Evolutionary conservation across 2,113 vertebrate species (phyloP).

Genomic region (Cryptoleucopteryx plumbea): DNA sequence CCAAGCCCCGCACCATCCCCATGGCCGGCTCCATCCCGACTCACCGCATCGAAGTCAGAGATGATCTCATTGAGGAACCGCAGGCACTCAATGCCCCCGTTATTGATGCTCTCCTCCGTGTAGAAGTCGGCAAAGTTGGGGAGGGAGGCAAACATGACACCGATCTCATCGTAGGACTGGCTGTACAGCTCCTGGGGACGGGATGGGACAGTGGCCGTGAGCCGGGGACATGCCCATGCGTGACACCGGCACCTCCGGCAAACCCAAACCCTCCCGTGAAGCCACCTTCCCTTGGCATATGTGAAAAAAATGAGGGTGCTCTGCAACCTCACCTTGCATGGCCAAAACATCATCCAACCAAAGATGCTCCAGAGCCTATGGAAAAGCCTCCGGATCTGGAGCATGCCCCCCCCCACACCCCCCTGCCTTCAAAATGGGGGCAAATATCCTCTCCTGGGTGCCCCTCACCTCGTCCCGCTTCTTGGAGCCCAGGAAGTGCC

Average conservation of each 20-base stretch:
- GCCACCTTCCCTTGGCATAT: not conserved
- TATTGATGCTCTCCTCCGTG: constrained; percentile 97
- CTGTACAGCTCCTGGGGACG: constrained; percentile 88
- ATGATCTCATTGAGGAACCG: constrained; percentile 98
- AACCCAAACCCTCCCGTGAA: not conserved
- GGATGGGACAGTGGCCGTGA: not conserved
- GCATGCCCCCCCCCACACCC: rapidly evolving
- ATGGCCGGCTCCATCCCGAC: not conserved
- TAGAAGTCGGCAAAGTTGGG: constrained; percentile 98
- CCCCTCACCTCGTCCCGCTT: constrained; percentile 87
- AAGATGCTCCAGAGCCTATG: not conserved
- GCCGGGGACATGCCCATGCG: rapidly evolving
- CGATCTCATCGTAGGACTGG: constrained; percentile 94
- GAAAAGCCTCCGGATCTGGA: not conserved
- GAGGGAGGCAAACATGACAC: constrained; percentile 98
- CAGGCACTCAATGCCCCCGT: constrained; percentile 93
- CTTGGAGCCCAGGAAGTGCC: constrained; percentile 92
- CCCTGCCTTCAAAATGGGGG: rapidly evolving
- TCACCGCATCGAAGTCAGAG: constrained; percentile 95
- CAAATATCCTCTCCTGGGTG: too few relatives aligned
- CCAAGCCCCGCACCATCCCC: not conserved
- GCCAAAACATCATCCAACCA: not conserved
- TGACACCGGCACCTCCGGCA: not conserved
- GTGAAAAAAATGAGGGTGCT: not conserved
- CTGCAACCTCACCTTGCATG: not conserved